Evolutionary conservation across 2,888 invertebrate species (phyloP).

Genomic region (Eucriotettix oculatus): DNA sequence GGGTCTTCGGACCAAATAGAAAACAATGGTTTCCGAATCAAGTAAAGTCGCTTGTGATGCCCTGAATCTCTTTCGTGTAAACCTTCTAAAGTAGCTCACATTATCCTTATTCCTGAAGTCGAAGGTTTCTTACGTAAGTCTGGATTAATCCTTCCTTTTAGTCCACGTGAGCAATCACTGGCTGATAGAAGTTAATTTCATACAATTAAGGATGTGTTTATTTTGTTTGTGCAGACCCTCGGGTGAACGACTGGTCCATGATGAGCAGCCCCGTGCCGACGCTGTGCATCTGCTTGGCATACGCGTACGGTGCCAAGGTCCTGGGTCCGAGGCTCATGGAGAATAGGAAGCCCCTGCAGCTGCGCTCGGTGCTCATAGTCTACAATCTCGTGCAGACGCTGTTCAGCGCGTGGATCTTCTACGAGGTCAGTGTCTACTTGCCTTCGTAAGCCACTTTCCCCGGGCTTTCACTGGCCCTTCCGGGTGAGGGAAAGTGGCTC

Average conservation of each 20-base stretch:
- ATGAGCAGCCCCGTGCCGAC: conserved; percentile 83
- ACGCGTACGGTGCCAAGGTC: conserved; percentile 66
- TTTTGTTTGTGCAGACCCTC: conserved; percentile 50
- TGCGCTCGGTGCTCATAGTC: conserved; percentile 58
- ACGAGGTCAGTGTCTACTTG: conserved; percentile 52
- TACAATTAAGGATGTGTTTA: conserved; percentile 19
- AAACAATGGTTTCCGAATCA: no score
- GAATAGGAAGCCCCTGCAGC: conserved; percentile 72
- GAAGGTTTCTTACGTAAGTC: no score
- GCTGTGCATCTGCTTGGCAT: conserved; percentile 60
- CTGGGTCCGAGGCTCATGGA: conserved; percentile 79
- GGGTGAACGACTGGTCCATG: conserved; percentile 77
- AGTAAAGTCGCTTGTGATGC: no score
- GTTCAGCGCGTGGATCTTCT: conserved; percentile 81
- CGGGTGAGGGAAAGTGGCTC: no score
- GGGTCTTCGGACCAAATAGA: no score
- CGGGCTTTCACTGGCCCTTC: no score
- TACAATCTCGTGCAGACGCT: conserved; percentile 83
- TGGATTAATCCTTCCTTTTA: no score
- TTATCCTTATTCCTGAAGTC: conserved; percentile 16
- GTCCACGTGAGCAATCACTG: no score
- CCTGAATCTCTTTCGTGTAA: no score
- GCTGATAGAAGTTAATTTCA: no score
- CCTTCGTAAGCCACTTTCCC: no score
- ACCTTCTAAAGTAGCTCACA: conserved; percentile 3